Percentiles rank a stretch among this genome's conserved stretches.
Conservation (phyloP, 2,113 vertebrate species). For the Menidia beryllina region DNA sequence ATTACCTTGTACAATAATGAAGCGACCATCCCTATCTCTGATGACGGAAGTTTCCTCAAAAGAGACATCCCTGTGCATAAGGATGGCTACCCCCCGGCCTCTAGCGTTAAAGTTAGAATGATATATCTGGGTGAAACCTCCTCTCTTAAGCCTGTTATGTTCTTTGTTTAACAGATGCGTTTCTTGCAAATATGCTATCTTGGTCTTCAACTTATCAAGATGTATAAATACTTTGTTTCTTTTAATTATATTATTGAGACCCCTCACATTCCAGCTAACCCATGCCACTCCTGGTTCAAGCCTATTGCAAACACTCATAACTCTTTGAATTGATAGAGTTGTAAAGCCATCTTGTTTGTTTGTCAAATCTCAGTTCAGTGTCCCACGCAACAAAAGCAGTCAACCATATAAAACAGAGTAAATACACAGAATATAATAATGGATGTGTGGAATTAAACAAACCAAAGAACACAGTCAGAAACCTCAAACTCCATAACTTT, state of each 20-base stretch:
- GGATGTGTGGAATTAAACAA: too few relatives aligned
- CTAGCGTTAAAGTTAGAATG: background rate
- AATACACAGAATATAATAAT: too few relatives aligned
- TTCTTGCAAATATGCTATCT: background rate
- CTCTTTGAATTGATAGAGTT: background rate
- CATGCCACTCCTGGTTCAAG: background rate
- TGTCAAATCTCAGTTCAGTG: too few relatives aligned
- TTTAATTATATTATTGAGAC: background rate
- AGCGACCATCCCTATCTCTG: too few relatives aligned
- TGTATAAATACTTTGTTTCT: background rate
- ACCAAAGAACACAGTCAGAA: too few relatives aligned
- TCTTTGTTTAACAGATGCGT: background rate
- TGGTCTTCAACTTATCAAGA: background rate
- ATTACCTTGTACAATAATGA: too few relatives aligned
- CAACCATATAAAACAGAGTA: too few relatives aligned
- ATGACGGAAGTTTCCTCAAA: too few relatives aligned
- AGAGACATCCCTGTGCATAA: background rate
- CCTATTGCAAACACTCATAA: background rate
- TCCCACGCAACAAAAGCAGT: too few relatives aligned
- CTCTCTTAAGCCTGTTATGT: background rate
- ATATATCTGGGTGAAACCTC: background rate
- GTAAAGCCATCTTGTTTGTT: too few relatives aligned
- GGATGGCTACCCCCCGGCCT: background rate
- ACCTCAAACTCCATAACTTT: too few relatives aligned
- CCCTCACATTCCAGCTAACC: background rate